Conservation (phyloP, 2,113 vertebrate species). For the Dasyprocta punctata region DNA sequence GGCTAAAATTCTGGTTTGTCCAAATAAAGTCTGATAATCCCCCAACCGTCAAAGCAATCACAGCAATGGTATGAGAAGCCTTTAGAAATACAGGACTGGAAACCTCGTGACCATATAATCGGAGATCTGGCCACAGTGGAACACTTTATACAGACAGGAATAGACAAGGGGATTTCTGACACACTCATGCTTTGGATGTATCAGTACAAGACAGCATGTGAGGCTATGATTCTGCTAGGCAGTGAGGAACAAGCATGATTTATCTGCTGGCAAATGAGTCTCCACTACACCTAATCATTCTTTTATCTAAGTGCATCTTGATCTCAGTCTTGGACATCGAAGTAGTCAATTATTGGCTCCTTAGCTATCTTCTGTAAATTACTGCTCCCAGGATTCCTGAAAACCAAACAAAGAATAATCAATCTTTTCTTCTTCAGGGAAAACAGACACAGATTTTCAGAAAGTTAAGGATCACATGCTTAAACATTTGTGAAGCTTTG, state of each 20-base stretch:
- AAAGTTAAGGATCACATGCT: neutral
- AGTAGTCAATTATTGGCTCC: slow-evolving; percentile 96
- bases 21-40: neutral
- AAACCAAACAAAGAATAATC: slow-evolving; percentile 78
- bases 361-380: slow-evolving; percentile 90
- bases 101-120: neutral
- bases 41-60: neutral
- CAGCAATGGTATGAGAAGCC: neutral
- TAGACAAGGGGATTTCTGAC: slow-evolving; percentile 28
- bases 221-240: slow-evolving; percentile 43
- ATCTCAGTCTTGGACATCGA: slow-evolving; percentile 96
- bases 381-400: slow-evolving; percentile 86
- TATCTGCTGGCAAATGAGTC: slow-evolving; percentile 49
- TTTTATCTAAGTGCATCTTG: slow-evolving; percentile 52
- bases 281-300: slow-evolving; percentile 47
- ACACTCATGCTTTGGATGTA: slow-evolving; percentile 50
- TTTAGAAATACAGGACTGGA: slow-evolving; percentile 10
- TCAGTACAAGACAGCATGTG: slow-evolving; percentile 28
- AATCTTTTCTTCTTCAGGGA: slow-evolving; percentile 15
- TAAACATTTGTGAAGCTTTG: slow-evolving; percentile 35
- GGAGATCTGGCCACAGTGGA: slow-evolving; percentile 30
- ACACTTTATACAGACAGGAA: slow-evolving; percentile 30
- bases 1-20: slow-evolving; percentile 51
- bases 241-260: slow-evolving; percentile 41
- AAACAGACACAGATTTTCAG: slow-evolving; percentile 5